Evolutionary conservation across 2,888 invertebrate species (phyloP).

Genomic region (Aspidiotus rigidus): DNA sequence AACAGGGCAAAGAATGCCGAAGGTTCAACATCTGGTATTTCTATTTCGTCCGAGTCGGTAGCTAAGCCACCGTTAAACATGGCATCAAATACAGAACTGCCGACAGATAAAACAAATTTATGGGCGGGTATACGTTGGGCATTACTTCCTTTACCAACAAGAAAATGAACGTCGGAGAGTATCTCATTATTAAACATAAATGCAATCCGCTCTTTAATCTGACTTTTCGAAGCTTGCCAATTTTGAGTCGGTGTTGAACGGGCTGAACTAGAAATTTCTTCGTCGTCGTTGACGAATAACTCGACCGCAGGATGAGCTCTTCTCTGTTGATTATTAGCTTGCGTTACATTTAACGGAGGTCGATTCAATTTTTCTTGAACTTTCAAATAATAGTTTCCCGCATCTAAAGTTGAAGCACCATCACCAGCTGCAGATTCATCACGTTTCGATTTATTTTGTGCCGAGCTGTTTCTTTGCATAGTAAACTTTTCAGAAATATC

Average conservation of each 20-base stretch:
- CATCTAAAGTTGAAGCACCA: background rate
- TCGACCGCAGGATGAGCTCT: background rate
- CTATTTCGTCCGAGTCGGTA: slow-evolving; percentile 60
- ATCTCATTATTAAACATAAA: slow-evolving; percentile 58
- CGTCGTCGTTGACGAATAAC: background rate
- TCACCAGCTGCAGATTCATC: background rate
- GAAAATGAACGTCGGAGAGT: slow-evolving; percentile 61
- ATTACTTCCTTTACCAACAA: slow-evolving; percentile 62
- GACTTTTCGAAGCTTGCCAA: slow-evolving; percentile 60
- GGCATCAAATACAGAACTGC: slow-evolving; percentile 76
- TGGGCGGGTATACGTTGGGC: slow-evolving; percentile 67
- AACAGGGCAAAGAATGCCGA: slow-evolving; percentile 68
- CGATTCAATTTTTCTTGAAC: too few species aligned
- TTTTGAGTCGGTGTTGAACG: slow-evolving; percentile 41
- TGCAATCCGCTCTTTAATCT: slow-evolving; percentile 57
- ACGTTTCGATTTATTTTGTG: background rate
- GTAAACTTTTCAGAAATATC: background rate
- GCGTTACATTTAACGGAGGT: background rate
- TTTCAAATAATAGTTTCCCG: background rate
- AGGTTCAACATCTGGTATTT: slow-evolving; percentile 74
- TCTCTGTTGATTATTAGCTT: background rate
- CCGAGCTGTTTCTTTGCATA: background rate
- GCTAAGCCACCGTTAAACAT: slow-evolving; percentile 66
- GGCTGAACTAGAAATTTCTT: background rate
- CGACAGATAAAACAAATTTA: slow-evolving; percentile 68